Percentiles rank a stretch among this genome's conserved stretches.
Conservation (phyloP, 2,888 invertebrate genomes). For the Taenaris catops region DNA sequence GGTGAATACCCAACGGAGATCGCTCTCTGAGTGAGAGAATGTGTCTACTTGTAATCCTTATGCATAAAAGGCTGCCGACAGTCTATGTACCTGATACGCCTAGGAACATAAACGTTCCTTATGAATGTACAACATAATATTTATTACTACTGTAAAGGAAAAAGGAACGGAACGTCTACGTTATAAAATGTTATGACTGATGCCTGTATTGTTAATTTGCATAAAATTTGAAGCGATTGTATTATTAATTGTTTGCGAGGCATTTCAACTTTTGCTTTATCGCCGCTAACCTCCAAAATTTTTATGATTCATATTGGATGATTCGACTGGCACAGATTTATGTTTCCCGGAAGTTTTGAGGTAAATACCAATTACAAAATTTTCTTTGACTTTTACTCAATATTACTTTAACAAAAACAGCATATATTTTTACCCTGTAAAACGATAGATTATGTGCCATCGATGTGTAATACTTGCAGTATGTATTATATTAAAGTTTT, state of each 20-base stretch:
- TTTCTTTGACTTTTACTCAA: too few relatives aligned
- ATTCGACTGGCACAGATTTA: constrained; percentile 36
- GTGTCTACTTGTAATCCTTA: constrained; percentile 13
- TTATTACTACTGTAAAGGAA: constrained; percentile 1
- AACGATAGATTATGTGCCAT: too few relatives aligned
- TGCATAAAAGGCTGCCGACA: constrained; percentile 32
- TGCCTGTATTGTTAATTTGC: neutral
- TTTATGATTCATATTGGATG: constrained; percentile 32
- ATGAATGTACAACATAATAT: constrained; percentile 37
- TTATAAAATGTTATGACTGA: constrained; percentile 1
- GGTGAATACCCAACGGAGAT: constrained; percentile 28
- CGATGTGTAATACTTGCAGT: too few relatives aligned
- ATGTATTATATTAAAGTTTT: too few relatives aligned
- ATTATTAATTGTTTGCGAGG: neutral
- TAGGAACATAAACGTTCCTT: constrained; percentile 23
- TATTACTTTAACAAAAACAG: too few relatives aligned
- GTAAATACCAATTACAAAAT: too few relatives aligned
- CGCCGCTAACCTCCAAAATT: constrained; percentile 6
- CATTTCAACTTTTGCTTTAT: neutral
- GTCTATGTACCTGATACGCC: constrained; percentile 37
- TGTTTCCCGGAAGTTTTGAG: too few relatives aligned
- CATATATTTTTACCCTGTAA: too few relatives aligned
- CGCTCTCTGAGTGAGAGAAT: constrained; percentile 11
- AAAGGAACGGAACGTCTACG: neutral
- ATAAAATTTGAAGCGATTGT: neutral